A percentile compares a stretch with the other conserved stretches of the same genome.
These are phyloP conservation scores for Pinctada fucata DNA, from an alignment of 2,888 invertebrate species.

Conservation along the genomic window DNA sequence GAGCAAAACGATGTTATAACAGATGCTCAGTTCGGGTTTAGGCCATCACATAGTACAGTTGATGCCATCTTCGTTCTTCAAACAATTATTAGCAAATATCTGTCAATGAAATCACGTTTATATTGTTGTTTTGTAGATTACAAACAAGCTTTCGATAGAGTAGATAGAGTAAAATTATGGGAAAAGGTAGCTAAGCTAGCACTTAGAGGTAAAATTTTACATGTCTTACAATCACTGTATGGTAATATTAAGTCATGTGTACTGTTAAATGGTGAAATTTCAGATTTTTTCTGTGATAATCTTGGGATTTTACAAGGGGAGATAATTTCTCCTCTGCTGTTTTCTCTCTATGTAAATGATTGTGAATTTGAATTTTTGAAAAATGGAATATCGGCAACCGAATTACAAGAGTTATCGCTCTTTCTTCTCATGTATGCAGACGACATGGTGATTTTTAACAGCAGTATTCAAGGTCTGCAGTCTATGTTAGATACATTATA, in stretches of 20 bases:
- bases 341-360: slow-evolving; percentile 31
- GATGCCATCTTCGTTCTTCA: slow-evolving; percentile 44
- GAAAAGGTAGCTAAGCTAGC: slow-evolving; percentile 35
- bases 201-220: slow-evolving; percentile 34
- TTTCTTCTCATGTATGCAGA: slow-evolving; percentile 25
- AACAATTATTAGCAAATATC: slow-evolving; percentile 32
- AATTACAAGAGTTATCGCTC: slow-evolving; percentile 23
- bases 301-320: slow-evolving; percentile 33
- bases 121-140: slow-evolving; percentile 43
- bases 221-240: slow-evolving; percentile 35
- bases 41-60: slow-evolving; percentile 28
- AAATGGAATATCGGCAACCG: background rate
- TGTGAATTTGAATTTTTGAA: slow-evolving; percentile 20
- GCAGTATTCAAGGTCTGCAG: slow-evolving; percentile 19
- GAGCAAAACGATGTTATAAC: slow-evolving; percentile 31
- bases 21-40: slow-evolving; percentile 47
- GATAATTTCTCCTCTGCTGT: slow-evolving; percentile 28
- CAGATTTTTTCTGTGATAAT: slow-evolving; percentile 32
- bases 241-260: slow-evolving; percentile 38
- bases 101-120: slow-evolving; percentile 20
- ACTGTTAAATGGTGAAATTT: slow-evolving; percentile 6
- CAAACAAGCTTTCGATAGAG: slow-evolving; percentile 37
- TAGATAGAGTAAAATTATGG: slow-evolving; percentile 40
- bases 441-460: slow-evolving; percentile 23
- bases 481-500: slow-evolving; percentile 22